These are phyloP conservation scores for Andrena minutula DNA, from an alignment of 2,888 invertebrate species.

Conservation along the genomic window DNA sequence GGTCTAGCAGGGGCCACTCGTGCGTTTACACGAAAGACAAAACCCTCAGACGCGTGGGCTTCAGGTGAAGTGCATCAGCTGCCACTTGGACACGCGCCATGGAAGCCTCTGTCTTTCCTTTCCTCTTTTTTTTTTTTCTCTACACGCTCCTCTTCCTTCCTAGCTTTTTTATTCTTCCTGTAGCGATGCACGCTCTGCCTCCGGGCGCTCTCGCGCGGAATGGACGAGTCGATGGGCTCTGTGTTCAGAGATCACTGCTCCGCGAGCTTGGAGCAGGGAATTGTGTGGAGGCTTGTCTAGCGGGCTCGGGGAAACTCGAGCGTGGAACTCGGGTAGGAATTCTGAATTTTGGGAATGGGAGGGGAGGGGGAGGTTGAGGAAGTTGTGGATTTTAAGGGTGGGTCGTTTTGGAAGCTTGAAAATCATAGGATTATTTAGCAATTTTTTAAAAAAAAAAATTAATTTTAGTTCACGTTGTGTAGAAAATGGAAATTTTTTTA, in stretches of 20 bases:
- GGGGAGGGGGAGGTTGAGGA: too few relatives aligned
- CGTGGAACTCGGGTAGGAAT: too few relatives aligned
- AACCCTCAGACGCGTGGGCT: slow-evolving; percentile 64
- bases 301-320: background rate
- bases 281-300: background rate
- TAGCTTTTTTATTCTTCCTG: background rate
- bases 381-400: too few relatives aligned
- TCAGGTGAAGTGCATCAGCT: slow-evolving; percentile 77
- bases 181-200: background rate
- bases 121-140: slow-evolving; percentile 9
- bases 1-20: slow-evolving; percentile 57
- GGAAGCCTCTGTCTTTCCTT: slow-evolving; percentile 67
- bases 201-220: background rate
- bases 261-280: background rate
- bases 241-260: background rate
- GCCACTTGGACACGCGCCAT: slow-evolving; percentile 83
- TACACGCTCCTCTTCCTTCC: background rate
- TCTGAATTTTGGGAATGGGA: too few relatives aligned
- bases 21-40: slow-evolving; percentile 55
- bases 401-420: too few relatives aligned
- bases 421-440: too few relatives aligned
- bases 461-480: too few relatives aligned
- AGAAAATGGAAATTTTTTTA: too few relatives aligned
- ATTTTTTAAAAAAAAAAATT: too few relatives aligned
- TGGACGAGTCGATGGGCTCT: background rate